Evolutionary conservation across 37 sponge, comb jelly and placozoan species (phyloP).

Genomic region (Corticium candelabrum): DNA sequence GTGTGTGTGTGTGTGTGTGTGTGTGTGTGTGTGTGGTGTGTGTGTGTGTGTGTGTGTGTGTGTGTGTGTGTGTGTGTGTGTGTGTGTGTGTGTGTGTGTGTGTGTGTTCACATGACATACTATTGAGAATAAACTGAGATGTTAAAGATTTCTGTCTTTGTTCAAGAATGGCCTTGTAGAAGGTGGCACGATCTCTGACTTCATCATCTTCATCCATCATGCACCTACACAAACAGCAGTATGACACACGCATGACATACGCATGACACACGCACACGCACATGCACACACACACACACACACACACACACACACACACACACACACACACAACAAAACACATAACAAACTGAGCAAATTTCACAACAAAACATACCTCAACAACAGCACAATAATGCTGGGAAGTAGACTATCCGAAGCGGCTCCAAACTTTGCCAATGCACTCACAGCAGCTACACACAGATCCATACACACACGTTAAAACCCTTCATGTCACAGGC

Average conservation of each 20-base stretch:
- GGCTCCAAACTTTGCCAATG: conserved; percentile 90
- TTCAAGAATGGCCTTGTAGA: conserved; percentile 69
- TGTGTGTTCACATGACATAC: conserved; percentile 12
- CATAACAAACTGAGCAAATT: not conserved
- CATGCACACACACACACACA: too few relatives aligned
- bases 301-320: not conserved
- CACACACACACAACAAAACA: too few relatives aligned
- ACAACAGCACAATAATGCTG: conserved; percentile 26
- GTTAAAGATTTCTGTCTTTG: conserved; percentile 53
- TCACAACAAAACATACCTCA: conserved; percentile 7
- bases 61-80: not conserved
- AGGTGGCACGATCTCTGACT: conserved; percentile 88
- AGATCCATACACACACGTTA: not conserved
- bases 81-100: not conserved
- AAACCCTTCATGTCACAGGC: not conserved
- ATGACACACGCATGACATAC: too few relatives aligned
- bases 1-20: too few relatives aligned
- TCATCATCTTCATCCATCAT: conserved; percentile 79
- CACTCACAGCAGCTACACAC: conserved; percentile 71
- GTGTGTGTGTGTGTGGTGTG: too few relatives aligned
- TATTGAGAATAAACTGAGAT: conserved; percentile 66
- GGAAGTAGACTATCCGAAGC: conserved; percentile 55
- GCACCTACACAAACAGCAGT: conserved; percentile 32
- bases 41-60: not conserved
- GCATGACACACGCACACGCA: not conserved